Evolutionary conservation across 2,888 invertebrate genomes (phyloP), one percentile per base, ranked within the genome.

Genomic region (Crocallis elinguaria): DNA sequence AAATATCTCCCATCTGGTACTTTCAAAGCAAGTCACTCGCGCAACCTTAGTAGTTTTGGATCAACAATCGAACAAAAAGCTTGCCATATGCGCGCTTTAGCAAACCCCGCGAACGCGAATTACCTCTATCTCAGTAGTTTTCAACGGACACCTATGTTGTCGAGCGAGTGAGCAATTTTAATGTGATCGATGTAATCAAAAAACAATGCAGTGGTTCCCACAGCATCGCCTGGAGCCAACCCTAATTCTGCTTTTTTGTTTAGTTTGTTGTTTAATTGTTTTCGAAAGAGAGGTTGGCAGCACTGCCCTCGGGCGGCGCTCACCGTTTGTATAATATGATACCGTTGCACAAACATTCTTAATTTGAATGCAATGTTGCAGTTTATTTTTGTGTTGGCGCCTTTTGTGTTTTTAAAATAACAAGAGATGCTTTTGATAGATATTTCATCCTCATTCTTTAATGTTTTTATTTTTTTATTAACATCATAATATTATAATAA

Each of bases 271-370:
- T 73, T 76, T 88, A 87, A 88, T 90, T 88, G 88, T 89, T 89
- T 85, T 84, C 71, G 73, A 82, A 81, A 73, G 82, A 87, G 87
- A 87, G 87, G 86, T 74, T 77, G 82, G 79, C 77, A 73, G 81
- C 68, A 67, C 70, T 68, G 84, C 87, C 88, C 79, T 67, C 74
- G 73, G 88, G 87, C 82, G 82, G 65, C 58, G 63, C 66, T 60
- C n/a, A n/a, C n/a, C 62, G 46, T 66, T 69, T 60, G 70, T 70
- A 72, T 25, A 19, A 4, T 77, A 60, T 70, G 72, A 73, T 75
- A 73, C 75, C 71, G 71, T 71, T 72, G 67, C 71, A 67, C 69
- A 75, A 77, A 76, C 68, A 77, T 64, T 52, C 60, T 61, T 71
- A 58, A 70, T 74, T 69, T 64, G 55, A 66, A 69, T 59, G 57